Base-by-base conservation (phyloP, 2,113 vertebrate species). In the Bufo gargarizans region DNA sequence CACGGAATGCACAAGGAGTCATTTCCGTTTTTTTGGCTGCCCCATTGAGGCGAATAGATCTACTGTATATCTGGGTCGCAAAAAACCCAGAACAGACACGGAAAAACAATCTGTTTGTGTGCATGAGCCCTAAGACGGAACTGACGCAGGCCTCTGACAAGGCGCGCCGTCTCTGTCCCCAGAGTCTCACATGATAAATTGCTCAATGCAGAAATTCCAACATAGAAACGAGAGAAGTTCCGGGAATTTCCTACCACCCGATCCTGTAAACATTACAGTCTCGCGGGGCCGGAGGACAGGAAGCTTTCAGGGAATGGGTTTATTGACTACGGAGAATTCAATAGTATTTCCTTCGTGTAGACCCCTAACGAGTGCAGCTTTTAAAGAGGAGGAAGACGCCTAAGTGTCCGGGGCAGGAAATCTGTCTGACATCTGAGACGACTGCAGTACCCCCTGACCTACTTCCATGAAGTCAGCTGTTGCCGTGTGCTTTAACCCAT, bases 251-350 rank as follows among this genome's bases (percentile, higher is more conserved):
- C 67, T 47, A 10, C 55, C 45, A 77, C 43, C 72, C 90, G 93
- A 92, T 89, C 86, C 4, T 92, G 91, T 92, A 91, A 89, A 93
- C 91, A 53, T 63, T 8, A 83, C 59, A 20, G 5, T 71, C 49
- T 17, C 82, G 2, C 1, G 82, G 81, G 45, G 78, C 6, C 2
- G 47, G 20, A 16, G 63, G 11, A 69, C 12, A 33, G 82, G 82
- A 69, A 69, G 82, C 82, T 69, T 49, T 67, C 92, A 90, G 89
- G 91, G 93, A 58, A 92, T 94, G 93, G 92, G 93, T 94, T 93
- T 96, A 97, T 97, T 95, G 97, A 97, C 96, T 91, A 84, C 93
- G 92, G 96, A 94, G 95, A 94, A 95, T 95, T 91, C 89, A 69
- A 69, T 69, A 69, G 20, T 13, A 69, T 94, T 95, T 94, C 93